Percentiles rank a stretch among this genome's conserved stretches.
These are phyloP conservation scores for Brachyrhaphis roseni DNA, from an alignment of 2,797 vertebrate species.

Conservation along the genomic window DNA sequence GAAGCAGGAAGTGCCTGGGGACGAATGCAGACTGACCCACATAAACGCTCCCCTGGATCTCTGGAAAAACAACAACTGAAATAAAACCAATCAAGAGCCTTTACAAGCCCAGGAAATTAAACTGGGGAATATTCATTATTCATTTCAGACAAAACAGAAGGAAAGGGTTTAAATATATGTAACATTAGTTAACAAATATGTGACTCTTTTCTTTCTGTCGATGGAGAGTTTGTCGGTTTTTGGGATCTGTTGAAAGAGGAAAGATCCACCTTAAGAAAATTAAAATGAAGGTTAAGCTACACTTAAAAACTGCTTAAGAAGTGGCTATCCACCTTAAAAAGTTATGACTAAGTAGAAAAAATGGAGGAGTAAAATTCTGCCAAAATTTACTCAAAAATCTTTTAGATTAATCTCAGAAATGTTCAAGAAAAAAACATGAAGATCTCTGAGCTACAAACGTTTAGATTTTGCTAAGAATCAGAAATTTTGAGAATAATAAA, in stretches of 20 bases:
- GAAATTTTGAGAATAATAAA: no score
- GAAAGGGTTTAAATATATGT: background rate
- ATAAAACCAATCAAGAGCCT: background rate
- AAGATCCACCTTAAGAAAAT: background rate
- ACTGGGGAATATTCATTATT: background rate
- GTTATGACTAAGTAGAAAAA: no score
- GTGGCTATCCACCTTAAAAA: background rate
- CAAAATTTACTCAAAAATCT: no score
- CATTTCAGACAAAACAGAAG: background rate
- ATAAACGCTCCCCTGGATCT: slow-evolving; percentile 21
- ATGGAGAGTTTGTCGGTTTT: background rate
- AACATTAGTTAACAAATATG: background rate
- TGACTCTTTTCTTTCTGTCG: background rate
- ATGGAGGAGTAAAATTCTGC: no score
- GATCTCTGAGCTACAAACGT: no score
- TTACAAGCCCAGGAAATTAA: background rate
- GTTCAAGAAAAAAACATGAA: no score
- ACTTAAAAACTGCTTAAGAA: background rate
- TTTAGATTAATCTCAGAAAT: no score
- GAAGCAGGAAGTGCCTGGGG: slow-evolving; percentile 28
- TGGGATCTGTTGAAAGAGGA: background rate
- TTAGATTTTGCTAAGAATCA: no score
- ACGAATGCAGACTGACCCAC: slow-evolving; percentile 49
- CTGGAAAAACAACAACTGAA: background rate
- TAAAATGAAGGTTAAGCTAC: background rate